Conservation (phyloP, 2,113 vertebrate species). For the Phalacrocorax aristotelis region DNA sequence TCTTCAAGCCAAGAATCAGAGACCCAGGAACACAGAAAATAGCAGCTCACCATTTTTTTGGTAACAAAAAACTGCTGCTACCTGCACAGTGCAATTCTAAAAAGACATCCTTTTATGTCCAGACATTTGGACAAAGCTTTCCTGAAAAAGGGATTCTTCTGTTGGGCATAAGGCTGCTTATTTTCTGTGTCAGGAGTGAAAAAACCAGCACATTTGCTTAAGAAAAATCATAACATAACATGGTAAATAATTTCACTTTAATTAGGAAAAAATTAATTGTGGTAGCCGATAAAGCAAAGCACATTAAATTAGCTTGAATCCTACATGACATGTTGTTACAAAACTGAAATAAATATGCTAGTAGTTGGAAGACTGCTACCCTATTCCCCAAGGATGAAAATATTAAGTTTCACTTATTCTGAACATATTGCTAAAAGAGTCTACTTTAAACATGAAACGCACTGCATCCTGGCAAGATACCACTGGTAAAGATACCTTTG, state of each 20-base stretch:
- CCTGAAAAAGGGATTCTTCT: background rate
- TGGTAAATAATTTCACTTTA: background rate
- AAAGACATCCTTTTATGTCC: slow-evolving; percentile 13
- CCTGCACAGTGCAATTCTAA: slow-evolving; percentile 54
- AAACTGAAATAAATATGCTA: background rate
- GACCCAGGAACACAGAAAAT: slow-evolving; percentile 72
- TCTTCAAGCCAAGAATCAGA: slow-evolving; percentile 77
- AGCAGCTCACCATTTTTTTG: slow-evolving; percentile 59
- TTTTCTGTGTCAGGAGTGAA: background rate
- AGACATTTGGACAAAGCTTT: slow-evolving; percentile 10
- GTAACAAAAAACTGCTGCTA: slow-evolving; percentile 56
- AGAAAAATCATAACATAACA: background rate
- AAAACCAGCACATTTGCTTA: background rate
- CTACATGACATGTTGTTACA: background rate
- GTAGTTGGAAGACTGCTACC: background rate
- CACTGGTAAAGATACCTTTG: background rate
- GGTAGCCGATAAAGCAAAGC: background rate
- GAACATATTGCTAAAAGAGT: background rate
- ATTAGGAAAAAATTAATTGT: background rate
- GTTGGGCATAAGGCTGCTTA: background rate
- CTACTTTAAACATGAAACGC: background rate
- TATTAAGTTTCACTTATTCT: background rate
- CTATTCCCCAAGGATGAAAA: background rate
- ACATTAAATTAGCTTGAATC: background rate
- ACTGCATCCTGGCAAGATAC: background rate